Conservation (phyloP, 1,140 invertebrate species). For the Maniola jurtina region DNA sequence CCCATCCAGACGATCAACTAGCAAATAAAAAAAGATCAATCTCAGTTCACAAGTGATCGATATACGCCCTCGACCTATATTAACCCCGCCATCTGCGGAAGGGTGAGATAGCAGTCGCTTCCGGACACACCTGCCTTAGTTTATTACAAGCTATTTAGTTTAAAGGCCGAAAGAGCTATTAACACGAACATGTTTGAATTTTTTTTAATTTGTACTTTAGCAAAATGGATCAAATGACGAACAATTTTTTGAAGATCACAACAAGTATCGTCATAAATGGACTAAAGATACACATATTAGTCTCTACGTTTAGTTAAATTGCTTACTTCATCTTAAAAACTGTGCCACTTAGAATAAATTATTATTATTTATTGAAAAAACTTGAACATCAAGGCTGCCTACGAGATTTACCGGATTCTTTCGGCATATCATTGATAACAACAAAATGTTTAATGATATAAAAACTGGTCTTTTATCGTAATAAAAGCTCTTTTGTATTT, state of each 20-base stretch:
- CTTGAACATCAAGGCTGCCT: not conserved
- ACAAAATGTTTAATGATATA: not conserved
- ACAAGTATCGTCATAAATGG: no score
- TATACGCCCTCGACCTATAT: conserved; percentile 22
- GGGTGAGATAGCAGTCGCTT: conserved; percentile 27
- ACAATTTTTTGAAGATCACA: no score
- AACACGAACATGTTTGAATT: not conserved
- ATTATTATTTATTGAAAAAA: not conserved
- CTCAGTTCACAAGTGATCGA: not conserved
- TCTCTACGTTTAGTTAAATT: not conserved
- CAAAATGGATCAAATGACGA: not conserved
- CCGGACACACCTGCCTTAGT: conserved; percentile 30
- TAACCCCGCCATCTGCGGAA: conserved; percentile 16
- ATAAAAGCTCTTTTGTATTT: not conserved
- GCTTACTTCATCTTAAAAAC: not conserved
- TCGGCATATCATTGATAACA: not conserved
- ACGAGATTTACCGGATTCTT: conserved; percentile 6
- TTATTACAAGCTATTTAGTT: conserved; percentile 15
- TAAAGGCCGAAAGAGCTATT: not conserved
- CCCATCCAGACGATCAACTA: not conserved
- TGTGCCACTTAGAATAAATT: not conserved
- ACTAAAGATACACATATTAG: no score
- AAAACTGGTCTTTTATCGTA: not conserved
- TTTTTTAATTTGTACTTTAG: not conserved
- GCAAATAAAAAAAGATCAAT: conserved; percentile 3